phyloP scores from a whole-genome alignment of 1,140 invertebrate genomes.

The Dendrolimus punctatus region DNA sequence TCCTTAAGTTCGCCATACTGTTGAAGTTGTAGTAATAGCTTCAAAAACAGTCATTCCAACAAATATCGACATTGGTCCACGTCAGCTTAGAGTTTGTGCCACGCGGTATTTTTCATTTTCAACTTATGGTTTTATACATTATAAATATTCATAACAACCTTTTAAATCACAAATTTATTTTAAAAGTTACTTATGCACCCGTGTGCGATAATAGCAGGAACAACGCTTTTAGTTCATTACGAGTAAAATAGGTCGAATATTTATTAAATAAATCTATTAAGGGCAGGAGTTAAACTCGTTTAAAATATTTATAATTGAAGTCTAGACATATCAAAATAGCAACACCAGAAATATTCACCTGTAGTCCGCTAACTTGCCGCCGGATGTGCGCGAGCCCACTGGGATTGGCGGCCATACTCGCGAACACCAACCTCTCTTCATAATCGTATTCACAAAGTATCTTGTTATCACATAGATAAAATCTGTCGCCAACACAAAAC shows the following conservation, averaged over 20 bases:
- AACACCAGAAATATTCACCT: slow-evolving; percentile 68
- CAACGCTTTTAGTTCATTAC: too few relatives aligned
- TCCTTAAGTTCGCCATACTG: slow-evolving; percentile 6
- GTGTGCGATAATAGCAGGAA: too few relatives aligned
- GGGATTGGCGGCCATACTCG: slow-evolving; percentile 91
- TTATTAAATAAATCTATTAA: too few relatives aligned
- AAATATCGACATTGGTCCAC: slow-evolving; percentile 30
- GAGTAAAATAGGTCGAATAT: too few relatives aligned
- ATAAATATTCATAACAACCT: too few relatives aligned
- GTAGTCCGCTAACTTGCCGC: slow-evolving; percentile 85
- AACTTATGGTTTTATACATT: too few relatives aligned
- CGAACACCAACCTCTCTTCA: slow-evolving; percentile 91
- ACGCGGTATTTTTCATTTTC: slow-evolving; percentile 10
- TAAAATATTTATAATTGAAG: slow-evolving; percentile 5
- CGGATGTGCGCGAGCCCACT: slow-evolving; percentile 89
- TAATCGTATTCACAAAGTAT: slow-evolving; percentile 96
- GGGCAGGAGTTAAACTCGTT: too few relatives aligned
- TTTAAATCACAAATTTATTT: too few relatives aligned
- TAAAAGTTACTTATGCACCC: too few relatives aligned
- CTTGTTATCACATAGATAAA: slow-evolving; percentile 94
- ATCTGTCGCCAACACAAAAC: slow-evolving; percentile 95
- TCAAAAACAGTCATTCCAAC: slow-evolving; percentile 12
- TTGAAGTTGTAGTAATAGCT: slow-evolving; percentile 4
- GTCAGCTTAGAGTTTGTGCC: slow-evolving; percentile 27
- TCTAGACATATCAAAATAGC: slow-evolving; percentile 22